phyloP scores from a whole-genome alignment of 2,888 invertebrate species.

The Carterocephalus palaemon region DNA sequence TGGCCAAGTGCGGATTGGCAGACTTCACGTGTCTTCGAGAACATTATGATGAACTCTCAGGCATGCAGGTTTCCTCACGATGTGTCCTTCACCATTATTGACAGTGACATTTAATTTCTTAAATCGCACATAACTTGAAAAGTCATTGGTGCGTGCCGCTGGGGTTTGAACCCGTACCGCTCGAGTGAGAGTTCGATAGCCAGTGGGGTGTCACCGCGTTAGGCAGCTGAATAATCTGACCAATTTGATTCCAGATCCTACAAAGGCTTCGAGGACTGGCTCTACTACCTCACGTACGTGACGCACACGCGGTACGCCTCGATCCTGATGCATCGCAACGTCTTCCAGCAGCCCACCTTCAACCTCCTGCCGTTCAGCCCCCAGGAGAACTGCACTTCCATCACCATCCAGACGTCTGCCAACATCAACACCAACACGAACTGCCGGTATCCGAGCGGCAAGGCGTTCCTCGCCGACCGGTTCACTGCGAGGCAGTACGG shows the following conservation, averaged over 20 bases:
- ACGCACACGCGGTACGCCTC: slow-evolving; percentile 90
- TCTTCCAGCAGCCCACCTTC: slow-evolving; percentile 80
- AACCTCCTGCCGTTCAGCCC: slow-evolving; percentile 75
- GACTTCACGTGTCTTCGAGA: too few relatives aligned
- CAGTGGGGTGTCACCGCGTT: too few relatives aligned
- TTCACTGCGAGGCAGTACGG: slow-evolving; percentile 79
- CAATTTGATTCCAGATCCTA: slow-evolving; percentile 85
- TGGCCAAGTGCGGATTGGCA: too few relatives aligned
- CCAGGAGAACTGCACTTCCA: slow-evolving; percentile 76
- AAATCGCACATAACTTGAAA: too few relatives aligned
- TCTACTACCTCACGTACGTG: slow-evolving; percentile 87
- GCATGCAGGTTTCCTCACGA: too few relatives aligned
- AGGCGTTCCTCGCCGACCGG: slow-evolving; percentile 84
- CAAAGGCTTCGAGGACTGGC: slow-evolving; percentile 88
- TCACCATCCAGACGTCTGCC: slow-evolving; percentile 73
- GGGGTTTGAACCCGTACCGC: too few relatives aligned
- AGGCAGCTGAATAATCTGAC: too few relatives aligned
- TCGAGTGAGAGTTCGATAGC: too few relatives aligned
- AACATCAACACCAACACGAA: slow-evolving; percentile 72
- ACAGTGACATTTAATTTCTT: too few relatives aligned
- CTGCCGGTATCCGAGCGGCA: slow-evolving; percentile 85
- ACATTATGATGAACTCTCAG: too few relatives aligned
- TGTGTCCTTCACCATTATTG: too few relatives aligned
- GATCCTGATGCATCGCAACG: slow-evolving; percentile 84
- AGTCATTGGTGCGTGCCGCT: too few relatives aligned